Evolutionary conservation across 2,888 invertebrate genomes (phyloP), one percentile per base, ranked within the genome.

Genomic region (Scrobipalpa atriplicella): DNA sequence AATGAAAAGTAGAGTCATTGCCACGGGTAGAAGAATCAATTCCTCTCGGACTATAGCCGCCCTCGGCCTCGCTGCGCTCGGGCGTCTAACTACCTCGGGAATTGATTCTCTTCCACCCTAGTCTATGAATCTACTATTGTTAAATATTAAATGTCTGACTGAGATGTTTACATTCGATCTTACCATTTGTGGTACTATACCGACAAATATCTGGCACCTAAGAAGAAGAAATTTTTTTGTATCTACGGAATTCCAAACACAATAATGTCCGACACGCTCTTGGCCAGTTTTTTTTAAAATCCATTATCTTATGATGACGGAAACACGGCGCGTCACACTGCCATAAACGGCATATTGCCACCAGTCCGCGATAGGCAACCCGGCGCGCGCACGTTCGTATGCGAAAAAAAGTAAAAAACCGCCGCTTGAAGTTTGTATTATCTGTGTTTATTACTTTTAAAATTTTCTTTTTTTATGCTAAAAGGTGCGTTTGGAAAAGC

Each of bases 301-400:
- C 13, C 21, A 41, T 62, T 62, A 62, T 62, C 62, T 62, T 21
- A 36, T 19, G 36, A 18, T 61, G 39, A 19, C 62, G 62, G 62
- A 62, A 62, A 62, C 62, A 21, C 29, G 29, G 13, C 58, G 36
- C 36, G n/a, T 41, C 43, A 62, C 18, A 36, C 43, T 62, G 21
- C 62, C 62, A 62, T 62, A 43, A 18, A 43, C 21, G 62, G 62
- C n/a, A n/a, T n/a, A n/a, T n/a, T n/a, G n/a, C 41, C 11, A 16
- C 36, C 62, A 62, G 62, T 62, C 62, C 43, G 62, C 62, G 43
- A 43, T 21, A 41, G 43, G 16, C 62, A 11, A 62, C 16, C 43
- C 62, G 62, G 62, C 62, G 62, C 62, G 62, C 62, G 62, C 62
- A 43, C 62, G 62, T 19, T 13, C 43, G 2, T n/a, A 16, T 16